Conservation (phyloP, 2,888 invertebrate species). For the Archips crataeganus region DNA sequence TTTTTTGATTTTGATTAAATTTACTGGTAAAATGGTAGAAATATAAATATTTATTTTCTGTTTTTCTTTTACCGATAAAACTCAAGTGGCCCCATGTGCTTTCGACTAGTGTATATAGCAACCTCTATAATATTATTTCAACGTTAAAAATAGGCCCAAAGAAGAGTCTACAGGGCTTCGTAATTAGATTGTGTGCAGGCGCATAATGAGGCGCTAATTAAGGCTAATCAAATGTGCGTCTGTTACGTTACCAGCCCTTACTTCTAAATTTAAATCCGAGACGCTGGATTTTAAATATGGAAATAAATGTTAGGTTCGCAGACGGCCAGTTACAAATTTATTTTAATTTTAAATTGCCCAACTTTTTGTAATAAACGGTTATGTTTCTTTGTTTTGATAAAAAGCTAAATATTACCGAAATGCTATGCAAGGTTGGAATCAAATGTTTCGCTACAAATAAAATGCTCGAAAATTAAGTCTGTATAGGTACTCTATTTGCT, state of each 20-base stretch:
- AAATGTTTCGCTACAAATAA: too few relatives aligned
- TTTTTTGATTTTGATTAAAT: too few relatives aligned
- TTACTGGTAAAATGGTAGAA: too few relatives aligned
- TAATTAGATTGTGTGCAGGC: slow-evolving; percentile 50
- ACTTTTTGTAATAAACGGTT: too few relatives aligned
- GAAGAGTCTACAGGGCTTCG: slow-evolving; percentile 25
- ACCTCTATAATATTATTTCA: not conserved
- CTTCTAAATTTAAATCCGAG: slow-evolving; percentile 34
- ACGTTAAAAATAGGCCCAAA: slow-evolving; percentile 10
- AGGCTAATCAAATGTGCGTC: slow-evolving; percentile 35
- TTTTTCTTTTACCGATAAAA: too few relatives aligned
- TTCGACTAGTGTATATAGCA: not conserved
- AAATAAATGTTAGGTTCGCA: not conserved
- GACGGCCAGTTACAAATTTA: not conserved
- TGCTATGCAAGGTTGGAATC: not conserved
- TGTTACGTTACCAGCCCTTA: slow-evolving; percentile 20
- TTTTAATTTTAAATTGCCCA: not conserved
- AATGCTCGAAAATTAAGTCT: too few relatives aligned
- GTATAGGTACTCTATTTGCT: too few relatives aligned
- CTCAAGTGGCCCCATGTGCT: too few relatives aligned
- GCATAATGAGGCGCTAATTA: slow-evolving; percentile 44
- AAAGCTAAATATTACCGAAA: too few relatives aligned
- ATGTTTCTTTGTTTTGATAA: too few relatives aligned
- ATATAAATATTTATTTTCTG: too few relatives aligned
- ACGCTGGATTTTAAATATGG: slow-evolving; percentile 11